Conservation (phyloP, 2,888 invertebrate genomes). For the Malthinus seriepunctatus region DNA sequence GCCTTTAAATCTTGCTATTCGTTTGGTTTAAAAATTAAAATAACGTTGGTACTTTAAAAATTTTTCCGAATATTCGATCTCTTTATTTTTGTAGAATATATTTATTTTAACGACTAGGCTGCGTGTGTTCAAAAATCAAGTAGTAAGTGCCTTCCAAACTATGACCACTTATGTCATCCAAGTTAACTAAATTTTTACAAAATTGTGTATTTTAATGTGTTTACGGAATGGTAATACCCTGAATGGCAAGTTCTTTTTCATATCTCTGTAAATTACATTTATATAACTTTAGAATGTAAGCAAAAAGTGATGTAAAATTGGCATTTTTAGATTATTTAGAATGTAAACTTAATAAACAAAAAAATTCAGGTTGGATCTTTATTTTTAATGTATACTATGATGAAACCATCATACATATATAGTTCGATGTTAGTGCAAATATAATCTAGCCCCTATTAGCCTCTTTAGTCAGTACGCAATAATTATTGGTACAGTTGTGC, state of each 20-base stretch:
- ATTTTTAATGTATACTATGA: constrained; percentile 53
- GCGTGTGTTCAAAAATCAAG: constrained; percentile 75
- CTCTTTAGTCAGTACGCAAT: constrained; percentile 54
- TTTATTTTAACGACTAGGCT: constrained; percentile 62
- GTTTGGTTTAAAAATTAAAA: constrained; percentile 37
- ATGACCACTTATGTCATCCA: constrained; percentile 62
- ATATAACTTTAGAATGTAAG: constrained; percentile 46
- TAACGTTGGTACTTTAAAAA: constrained; percentile 41
- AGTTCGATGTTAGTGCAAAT: constrained; percentile 56
- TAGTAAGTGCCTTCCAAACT: constrained; percentile 84
- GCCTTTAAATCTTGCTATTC: constrained; percentile 50
- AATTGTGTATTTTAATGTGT: constrained; percentile 53
- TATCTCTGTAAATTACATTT: constrained; percentile 52
- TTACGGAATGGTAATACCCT: constrained; percentile 73
- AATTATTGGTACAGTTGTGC: constrained; percentile 54
- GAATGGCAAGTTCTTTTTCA: constrained; percentile 67
- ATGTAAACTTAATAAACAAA: constrained; percentile 41
- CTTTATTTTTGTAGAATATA: constrained; percentile 22
- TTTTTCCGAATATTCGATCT: constrained; percentile 21
- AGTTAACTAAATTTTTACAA: constrained; percentile 51
- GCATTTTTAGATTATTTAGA: constrained; percentile 47
- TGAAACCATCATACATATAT: constrained; percentile 48
- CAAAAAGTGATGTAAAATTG: constrained; percentile 52
- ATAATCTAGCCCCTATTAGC: constrained; percentile 43
- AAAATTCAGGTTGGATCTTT: constrained; percentile 55